These are phyloP conservation scores for Rafetus swinhoei DNA, from an alignment of 2,113 vertebrate species.

Conservation along the genomic window DNA sequence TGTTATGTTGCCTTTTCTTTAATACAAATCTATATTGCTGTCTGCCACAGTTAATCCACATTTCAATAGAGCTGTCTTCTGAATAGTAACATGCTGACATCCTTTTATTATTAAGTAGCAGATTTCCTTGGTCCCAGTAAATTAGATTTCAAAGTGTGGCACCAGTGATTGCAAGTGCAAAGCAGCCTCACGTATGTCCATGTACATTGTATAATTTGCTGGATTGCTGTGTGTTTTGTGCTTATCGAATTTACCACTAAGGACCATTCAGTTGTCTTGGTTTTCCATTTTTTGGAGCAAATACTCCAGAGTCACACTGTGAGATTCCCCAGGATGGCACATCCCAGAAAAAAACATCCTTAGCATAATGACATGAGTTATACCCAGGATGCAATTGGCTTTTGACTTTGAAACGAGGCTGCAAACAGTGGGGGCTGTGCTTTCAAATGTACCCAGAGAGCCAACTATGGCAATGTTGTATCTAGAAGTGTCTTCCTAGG, in stretches of 20 bases:
- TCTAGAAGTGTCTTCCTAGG: neutral
- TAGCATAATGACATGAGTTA: neutral
- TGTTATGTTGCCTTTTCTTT: neutral
- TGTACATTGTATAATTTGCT: rapidly evolving
- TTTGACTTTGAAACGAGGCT: neutral
- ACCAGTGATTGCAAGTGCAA: neutral
- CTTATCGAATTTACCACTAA: neutral
- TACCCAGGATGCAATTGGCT: neutral
- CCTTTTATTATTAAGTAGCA: neutral
- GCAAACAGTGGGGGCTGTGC: neutral
- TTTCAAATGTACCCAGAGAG: neutral
- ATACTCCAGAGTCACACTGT: neutral
- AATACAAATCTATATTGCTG: neutral
- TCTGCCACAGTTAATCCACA: neutral
- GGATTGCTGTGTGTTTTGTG: neutral
- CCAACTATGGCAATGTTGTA: neutral
- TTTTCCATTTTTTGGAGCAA: neutral
- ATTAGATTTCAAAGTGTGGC: neutral
- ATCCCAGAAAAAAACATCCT: neutral
- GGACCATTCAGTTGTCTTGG: neutral
- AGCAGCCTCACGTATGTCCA: neutral
- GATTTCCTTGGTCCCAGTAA: neutral
- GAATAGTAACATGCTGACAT: neutral
- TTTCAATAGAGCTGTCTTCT: neutral
- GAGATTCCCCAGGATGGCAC: neutral